These are phyloP conservation scores for Drosophila pseudoananassae DNA, from an alignment of 1,140 invertebrate species.

Conservation along the genomic window DNA sequence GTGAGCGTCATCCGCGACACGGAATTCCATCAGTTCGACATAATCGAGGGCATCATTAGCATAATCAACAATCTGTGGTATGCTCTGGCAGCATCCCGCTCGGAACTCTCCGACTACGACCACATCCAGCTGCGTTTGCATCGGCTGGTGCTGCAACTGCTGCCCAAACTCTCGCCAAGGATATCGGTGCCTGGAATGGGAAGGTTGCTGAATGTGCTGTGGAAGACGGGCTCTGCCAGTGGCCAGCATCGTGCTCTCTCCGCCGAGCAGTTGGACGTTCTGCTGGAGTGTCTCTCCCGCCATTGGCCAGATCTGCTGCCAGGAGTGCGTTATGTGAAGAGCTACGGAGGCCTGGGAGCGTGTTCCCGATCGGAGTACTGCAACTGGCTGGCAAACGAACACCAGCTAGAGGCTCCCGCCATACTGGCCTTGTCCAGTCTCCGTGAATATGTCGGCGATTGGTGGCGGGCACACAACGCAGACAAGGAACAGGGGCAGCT, in stretches of 20 bases:
- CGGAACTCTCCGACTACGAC: slow-evolving; percentile 54
- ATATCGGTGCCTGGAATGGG: slow-evolving; percentile 59
- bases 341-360: slow-evolving; percentile 61
- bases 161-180: slow-evolving; percentile 64
- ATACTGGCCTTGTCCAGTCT: slow-evolving; percentile 68
- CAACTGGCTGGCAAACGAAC: slow-evolving; percentile 47
- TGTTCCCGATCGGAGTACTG: slow-evolving; percentile 56
- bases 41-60: slow-evolving; percentile 79
- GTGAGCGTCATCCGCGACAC: slow-evolving; percentile 66
- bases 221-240: slow-evolving; percentile 51
- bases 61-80: slow-evolving; percentile 82
- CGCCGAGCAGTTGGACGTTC: slow-evolving; percentile 41
- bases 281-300: slow-evolving; percentile 62
- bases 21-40: slow-evolving; percentile 81
- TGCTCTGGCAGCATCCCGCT: slow-evolving; percentile 59
- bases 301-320: slow-evolving; percentile 63
- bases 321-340: slow-evolving; percentile 51
- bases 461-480: slow-evolving; percentile 53
- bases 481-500: neutral
- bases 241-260: slow-evolving; percentile 48
- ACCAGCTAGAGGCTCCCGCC: slow-evolving; percentile 47
- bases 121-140: slow-evolving; percentile 60
- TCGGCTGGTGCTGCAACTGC: slow-evolving; percentile 56
- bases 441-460: slow-evolving; percentile 58
- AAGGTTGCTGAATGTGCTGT: slow-evolving; percentile 69